Conservation (phyloP, 2,113 vertebrate genomes). For the Casuarius casuarius region DNA sequence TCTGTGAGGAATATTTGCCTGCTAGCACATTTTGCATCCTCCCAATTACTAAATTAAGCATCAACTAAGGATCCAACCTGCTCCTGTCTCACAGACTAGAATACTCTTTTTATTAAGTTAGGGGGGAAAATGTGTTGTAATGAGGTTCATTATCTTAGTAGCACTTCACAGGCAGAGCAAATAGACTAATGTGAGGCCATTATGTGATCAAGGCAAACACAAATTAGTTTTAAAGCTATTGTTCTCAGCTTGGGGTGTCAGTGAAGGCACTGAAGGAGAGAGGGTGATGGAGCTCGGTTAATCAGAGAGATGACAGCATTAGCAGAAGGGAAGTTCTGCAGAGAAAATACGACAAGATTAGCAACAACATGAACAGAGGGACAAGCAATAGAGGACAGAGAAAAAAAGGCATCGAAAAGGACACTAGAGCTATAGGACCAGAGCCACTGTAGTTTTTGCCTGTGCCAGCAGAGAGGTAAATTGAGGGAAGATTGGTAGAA, state of each 20-base stretch:
- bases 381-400: background rate
- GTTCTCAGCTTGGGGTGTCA: background rate
- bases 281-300: background rate
- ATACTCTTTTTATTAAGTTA: background rate
- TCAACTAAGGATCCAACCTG: background rate
- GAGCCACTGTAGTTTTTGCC: background rate
- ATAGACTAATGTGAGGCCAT: background rate
- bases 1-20: background rate
- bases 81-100: background rate
- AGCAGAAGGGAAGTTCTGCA: background rate
- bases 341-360: background rate
- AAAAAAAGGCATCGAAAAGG: background rate
- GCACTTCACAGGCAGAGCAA: conserved; percentile 13
- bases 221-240: background rate
- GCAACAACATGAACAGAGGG: background rate
- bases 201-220: conserved; percentile 3
- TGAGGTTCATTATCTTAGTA: background rate
- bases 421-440: background rate
- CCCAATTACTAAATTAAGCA: conserved; percentile 15
- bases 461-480: background rate
- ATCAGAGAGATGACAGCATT: background rate
- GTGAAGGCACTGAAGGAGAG: background rate
- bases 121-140: background rate
- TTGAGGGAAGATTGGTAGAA: background rate
- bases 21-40: background rate